Evolutionary conservation across 1,140 invertebrate genomes (phyloP).

Genomic region (Notospermus geniculatus): DNA sequence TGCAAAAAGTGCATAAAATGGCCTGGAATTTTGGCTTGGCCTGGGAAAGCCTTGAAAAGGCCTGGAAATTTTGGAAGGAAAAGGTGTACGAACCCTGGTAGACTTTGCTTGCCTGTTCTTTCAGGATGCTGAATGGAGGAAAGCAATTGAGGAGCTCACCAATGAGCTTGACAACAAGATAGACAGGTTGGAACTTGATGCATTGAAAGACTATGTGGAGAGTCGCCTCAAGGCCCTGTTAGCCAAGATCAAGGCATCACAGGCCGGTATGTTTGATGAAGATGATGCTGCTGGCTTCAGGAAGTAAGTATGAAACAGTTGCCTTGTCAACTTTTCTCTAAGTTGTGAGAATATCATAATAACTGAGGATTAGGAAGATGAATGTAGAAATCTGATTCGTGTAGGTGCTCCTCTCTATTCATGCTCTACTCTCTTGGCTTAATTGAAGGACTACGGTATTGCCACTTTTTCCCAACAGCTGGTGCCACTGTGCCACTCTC

Average conservation of each 20-base stretch:
- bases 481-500: too few relatives aligned
- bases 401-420: too few relatives aligned
- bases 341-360: background rate
- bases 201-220: slow-evolving; percentile 52
- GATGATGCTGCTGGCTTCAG: slow-evolving; percentile 56
- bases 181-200: slow-evolving; percentile 48
- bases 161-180: slow-evolving; percentile 53
- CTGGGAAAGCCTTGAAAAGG: too few relatives aligned
- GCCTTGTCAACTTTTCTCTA: too few relatives aligned
- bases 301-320: slow-evolving; percentile 28
- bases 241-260: slow-evolving; percentile 41
- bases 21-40: too few relatives aligned
- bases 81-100: too few relatives aligned
- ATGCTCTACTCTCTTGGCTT: too few relatives aligned
- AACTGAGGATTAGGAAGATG: background rate
- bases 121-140: slow-evolving; percentile 47
- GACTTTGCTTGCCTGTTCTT: slow-evolving; percentile 1
- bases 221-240: slow-evolving; percentile 44
- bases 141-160: slow-evolving; percentile 36
- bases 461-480: too few relatives aligned
- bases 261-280: slow-evolving; percentile 23
- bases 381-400: too few relatives aligned
- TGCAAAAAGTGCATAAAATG: too few relatives aligned
- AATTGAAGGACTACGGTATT: too few relatives aligned
- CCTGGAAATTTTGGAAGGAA: too few relatives aligned